Evolutionary conservation across 2,888 invertebrate genomes (phyloP).

Genomic region (Selenia dentaria): DNA sequence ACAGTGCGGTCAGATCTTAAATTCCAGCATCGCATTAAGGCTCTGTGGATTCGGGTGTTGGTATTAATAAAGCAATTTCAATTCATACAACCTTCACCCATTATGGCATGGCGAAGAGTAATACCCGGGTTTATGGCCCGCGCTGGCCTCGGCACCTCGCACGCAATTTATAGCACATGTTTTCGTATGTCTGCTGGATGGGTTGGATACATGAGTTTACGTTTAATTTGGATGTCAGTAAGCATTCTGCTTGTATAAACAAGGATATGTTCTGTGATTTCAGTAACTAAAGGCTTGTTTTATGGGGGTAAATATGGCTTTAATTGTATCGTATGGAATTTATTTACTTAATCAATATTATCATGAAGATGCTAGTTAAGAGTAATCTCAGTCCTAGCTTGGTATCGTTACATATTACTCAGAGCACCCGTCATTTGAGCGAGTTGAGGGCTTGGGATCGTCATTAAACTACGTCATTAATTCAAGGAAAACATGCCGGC

Average conservation of each 20-base stretch:
- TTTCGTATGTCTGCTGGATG: constrained; percentile 40
- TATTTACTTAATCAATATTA: too few relatives aligned
- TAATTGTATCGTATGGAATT: too few relatives aligned
- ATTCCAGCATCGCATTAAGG: constrained; percentile 26
- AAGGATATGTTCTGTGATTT: not conserved
- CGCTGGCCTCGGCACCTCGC: constrained; percentile 36
- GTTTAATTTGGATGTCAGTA: constrained; percentile 22
- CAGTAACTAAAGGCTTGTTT: not conserved
- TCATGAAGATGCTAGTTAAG: too few relatives aligned
- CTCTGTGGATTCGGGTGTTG: constrained; percentile 36
- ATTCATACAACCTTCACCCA: constrained; percentile 50
- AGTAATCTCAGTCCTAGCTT: too few relatives aligned
- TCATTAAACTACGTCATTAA: too few relatives aligned
- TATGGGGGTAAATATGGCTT: too few relatives aligned
- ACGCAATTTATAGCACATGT: constrained; percentile 44
- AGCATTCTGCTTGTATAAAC: constrained; percentile 7
- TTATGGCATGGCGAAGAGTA: constrained; percentile 43
- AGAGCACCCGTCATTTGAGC: too few relatives aligned
- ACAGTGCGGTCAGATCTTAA: not conserved
- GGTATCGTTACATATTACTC: too few relatives aligned
- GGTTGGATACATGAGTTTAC: constrained; percentile 34
- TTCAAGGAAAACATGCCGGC: too few relatives aligned
- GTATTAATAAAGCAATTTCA: constrained; percentile 54
- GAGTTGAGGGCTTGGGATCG: too few relatives aligned
- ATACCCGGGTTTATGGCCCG: constrained; percentile 42